These are phyloP conservation scores for Corvus cornix DNA, from an alignment of 2,113 vertebrate genomes.

Conservation along the genomic window DNA sequence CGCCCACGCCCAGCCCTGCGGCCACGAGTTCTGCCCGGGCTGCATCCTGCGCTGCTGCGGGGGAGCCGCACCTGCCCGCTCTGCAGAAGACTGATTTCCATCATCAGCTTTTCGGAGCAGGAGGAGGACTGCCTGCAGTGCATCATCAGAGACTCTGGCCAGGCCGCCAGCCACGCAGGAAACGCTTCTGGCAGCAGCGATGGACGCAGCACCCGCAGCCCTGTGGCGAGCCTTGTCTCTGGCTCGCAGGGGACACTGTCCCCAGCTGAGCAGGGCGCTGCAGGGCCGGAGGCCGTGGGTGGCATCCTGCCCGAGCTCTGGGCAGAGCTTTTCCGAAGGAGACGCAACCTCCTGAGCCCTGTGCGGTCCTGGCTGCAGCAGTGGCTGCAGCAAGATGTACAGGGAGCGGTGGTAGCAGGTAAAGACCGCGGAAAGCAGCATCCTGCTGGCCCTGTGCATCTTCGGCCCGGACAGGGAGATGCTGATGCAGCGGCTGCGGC, in stretches of 20 bases:
- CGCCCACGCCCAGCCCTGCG: neutral
- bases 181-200: accelerated
- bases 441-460: neutral
- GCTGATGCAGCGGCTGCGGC: neutral
- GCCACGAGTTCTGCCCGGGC: neutral
- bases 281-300: neutral
- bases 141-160: neutral
- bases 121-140: neutral
- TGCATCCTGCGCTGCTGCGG: neutral
- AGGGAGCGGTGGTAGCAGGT: neutral
- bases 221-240: accelerated
- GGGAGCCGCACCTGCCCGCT: neutral
- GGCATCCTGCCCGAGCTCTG: neutral
- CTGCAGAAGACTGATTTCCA: neutral
- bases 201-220: accelerated
- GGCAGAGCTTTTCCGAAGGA: neutral
- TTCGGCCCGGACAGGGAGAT: neutral
- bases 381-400: neutral
- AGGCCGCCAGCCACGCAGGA: accelerated
- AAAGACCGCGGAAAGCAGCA: accelerated
- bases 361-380: neutral
- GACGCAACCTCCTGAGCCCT: neutral
- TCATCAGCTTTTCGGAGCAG: neutral
- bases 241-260: neutral
- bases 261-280: neutral